Percentiles rank a stretch among this genome's conserved stretches.
Evolutionary conservation across 2,888 invertebrate genomes (phyloP).

Genomic region (Pteria penguin): DNA sequence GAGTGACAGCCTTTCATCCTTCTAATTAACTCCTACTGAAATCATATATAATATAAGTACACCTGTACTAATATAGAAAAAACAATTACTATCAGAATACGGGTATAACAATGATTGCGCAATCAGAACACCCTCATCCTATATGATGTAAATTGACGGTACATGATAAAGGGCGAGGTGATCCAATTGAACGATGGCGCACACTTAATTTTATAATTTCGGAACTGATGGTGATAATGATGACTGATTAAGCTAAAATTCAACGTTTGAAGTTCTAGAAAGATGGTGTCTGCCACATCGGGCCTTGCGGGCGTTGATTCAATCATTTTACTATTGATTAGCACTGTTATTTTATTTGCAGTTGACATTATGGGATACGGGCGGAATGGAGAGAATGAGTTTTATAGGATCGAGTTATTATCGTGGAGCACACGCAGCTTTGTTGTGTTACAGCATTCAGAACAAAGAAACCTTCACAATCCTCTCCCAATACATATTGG

Average conservation of each 20-base stretch:
- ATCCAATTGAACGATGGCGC: too few relatives aligned
- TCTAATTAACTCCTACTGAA: too few relatives aligned
- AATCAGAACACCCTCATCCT: too few relatives aligned
- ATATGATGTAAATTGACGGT: too few relatives aligned
- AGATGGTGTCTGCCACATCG: neutral
- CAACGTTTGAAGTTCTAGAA: neutral
- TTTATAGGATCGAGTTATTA: constrained; percentile 97
- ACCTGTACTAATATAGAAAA: too few relatives aligned
- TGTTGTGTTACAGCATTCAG: constrained; percentile 93
- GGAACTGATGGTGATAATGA: neutral
- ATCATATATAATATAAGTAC: too few relatives aligned
- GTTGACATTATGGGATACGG: constrained; percentile 97
- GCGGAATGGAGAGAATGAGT: constrained; percentile 97
- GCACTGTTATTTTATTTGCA: constrained; percentile 80
- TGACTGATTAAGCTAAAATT: neutral
- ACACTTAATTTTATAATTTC: neutral
- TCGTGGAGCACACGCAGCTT: constrained; percentile 96
- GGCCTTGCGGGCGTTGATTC: neutral
- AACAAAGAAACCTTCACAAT: constrained; percentile 95
- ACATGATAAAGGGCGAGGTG: too few relatives aligned
- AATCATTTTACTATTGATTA: neutral
- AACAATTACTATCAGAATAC: too few relatives aligned
- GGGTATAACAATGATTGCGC: too few relatives aligned
- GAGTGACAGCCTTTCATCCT: too few relatives aligned
- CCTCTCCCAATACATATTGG: constrained; percentile 93